Base-by-base conservation (phyloP, 2,797 vertebrate genomes). In the Lophius americanus region DNA sequence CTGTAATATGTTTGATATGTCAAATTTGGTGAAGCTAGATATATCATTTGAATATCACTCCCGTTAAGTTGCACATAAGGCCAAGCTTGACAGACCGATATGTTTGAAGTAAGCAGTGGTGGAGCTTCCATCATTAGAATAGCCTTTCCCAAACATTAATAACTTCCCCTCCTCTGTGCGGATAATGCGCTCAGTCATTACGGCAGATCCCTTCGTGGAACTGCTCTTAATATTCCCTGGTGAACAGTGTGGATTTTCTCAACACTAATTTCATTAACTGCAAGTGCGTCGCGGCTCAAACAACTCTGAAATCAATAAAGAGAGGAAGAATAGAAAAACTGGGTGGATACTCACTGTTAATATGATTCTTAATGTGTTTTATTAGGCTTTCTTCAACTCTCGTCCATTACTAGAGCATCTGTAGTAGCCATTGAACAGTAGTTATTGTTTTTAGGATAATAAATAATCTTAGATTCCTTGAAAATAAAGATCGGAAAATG, bases 241-340 rank as follows among this genome's bases (percentile, higher is more conserved):
- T 82, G 82, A 85, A 78, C 68, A 51, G 66, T 68, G 65, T 53
- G 70, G 81, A 76, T 87, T 85, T 79, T 68, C 74, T 72, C 75
- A 38, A 42, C 64, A 70, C 82, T 89, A 87, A 91, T 91, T 85
- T 88, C 71, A 91, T 90, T 91, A 90, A 86, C 81, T 75, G 59
- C 73, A 76, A 74, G 68, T 66, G 49, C 76, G 76, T 85, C 81
- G 81, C 33, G 37, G 87, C 81, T 88, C 74, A 65, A 74, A 80
- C 76, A 23, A 77, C 80, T 59, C 72, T 70, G 68, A 78, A 60
- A 64, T 74, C 79, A 84, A 79, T 64, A 80, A 75, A 75, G 46
- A 67, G 50, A 48, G 51, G 60, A 61, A 73, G 53, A 82, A 64
- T 51, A 33, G 59, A 33, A 60, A 60, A 70, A 75, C 63, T 68